A percentile compares a stretch with the other conserved stretches of the same genome.
phyloP scores from a whole-genome alignment of 2,797 vertebrate species.

The Tokudaia tokunoshimensis region DNA sequence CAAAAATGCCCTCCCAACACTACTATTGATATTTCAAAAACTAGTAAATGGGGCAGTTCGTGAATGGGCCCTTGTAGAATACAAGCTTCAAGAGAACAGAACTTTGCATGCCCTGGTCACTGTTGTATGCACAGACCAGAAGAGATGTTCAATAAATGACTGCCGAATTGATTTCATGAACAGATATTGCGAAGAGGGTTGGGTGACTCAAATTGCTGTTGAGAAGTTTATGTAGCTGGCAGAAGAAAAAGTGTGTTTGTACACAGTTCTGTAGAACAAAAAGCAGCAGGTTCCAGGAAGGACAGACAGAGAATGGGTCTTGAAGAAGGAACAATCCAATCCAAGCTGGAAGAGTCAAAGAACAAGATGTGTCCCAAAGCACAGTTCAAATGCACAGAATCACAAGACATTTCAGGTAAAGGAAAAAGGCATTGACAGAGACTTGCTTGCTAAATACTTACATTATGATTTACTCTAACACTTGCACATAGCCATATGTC shows the following conservation, averaged over 20 bases:
- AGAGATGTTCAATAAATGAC: background rate
- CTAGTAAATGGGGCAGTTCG: background rate
- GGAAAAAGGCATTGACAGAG: conserved; percentile 3
- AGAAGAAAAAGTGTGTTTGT: background rate
- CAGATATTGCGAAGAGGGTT: background rate
- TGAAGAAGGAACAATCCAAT: background rate
- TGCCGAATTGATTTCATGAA: conserved; percentile 19
- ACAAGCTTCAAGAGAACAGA: conserved; percentile 43
- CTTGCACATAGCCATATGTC: background rate
- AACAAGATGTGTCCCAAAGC: background rate
- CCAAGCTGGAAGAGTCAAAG: background rate
- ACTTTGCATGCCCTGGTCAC: background rate
- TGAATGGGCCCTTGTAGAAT: background rate
- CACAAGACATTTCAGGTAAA: background rate
- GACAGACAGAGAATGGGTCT: background rate
- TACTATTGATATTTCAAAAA: background rate
- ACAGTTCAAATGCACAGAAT: background rate
- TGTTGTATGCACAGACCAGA: background rate
- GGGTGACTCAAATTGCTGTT: background rate
- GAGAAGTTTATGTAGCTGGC: background rate
- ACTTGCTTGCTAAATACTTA: conserved; percentile 7
- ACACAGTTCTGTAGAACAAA: background rate
- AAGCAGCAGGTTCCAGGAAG: background rate
- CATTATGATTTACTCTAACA: background rate
- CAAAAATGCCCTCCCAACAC: background rate